phyloP scores from a whole-genome alignment of 2,888 invertebrate species.

The Rhingia campestris region DNA sequence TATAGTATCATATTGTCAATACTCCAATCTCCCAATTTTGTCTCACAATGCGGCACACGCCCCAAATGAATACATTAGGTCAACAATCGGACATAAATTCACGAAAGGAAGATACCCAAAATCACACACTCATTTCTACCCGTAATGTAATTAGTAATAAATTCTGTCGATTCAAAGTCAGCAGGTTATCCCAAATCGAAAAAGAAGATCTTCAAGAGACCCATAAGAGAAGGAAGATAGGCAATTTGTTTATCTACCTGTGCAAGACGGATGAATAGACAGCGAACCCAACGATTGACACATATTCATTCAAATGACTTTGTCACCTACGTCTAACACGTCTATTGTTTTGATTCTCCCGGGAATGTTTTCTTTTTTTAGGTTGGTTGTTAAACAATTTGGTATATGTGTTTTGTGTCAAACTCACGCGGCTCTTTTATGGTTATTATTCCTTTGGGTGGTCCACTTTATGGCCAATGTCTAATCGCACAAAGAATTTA shows the following conservation, averaged over 20 bases:
- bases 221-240: slow-evolving; percentile 18
- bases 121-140: slow-evolving; percentile 40
- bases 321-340: slow-evolving; percentile 68
- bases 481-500: neutral
- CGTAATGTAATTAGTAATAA: slow-evolving; percentile 68
- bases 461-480: slow-evolving; percentile 35
- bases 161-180: slow-evolving; percentile 65
- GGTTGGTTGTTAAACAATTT: slow-evolving; percentile 55
- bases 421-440: slow-evolving; percentile 69
- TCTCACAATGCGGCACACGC: slow-evolving; percentile 36
- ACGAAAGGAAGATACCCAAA: slow-evolving; percentile 4
- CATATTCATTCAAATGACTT: slow-evolving; percentile 67
- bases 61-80: slow-evolving; percentile 64
- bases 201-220: slow-evolving; percentile 42
- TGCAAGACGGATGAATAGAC: slow-evolving; percentile 35
- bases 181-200: slow-evolving; percentile 64
- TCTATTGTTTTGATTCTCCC: slow-evolving; percentile 57
- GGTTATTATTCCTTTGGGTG: slow-evolving; percentile 71
- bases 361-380: slow-evolving; percentile 44
- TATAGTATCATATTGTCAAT: neutral
- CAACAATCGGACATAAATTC: slow-evolving; percentile 41
- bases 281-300: slow-evolving; percentile 61
- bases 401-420: slow-evolving; percentile 56
- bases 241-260: slow-evolving; percentile 62
- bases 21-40: slow-evolving; percentile 21